Evolutionary conservation across 2,888 invertebrate species (phyloP), one percentile per base, ranked within the genome.

Genomic region (Automeris io): DNA sequence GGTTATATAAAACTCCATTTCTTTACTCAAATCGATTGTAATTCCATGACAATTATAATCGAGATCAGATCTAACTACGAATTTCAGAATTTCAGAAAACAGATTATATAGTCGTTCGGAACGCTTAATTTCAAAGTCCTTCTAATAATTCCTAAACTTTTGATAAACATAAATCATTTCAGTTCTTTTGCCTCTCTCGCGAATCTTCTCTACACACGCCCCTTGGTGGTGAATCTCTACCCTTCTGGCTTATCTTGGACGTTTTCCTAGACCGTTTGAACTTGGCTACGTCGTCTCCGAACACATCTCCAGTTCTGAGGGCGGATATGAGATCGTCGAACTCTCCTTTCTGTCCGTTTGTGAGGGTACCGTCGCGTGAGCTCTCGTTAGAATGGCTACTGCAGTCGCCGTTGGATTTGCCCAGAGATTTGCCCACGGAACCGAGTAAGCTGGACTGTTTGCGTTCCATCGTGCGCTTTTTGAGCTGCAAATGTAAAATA

Each of bases 281-380:
- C 79, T 97, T 97, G 38, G 96, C 96, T 60, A 97, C 95, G 68
- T 97, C 97, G 66, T 97, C 97, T 0, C 97, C 96, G 64, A 97
- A 98, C 0, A 97, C 97, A 62, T 97, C 97, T 0, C 98, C 98
- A 0, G 98, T 97, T 42, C 97, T 83, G 36, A 98, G 75, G 0
- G 98, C 98, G 0, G 97, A 97, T 67, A 98, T 98, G 54, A 98
- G 88, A 78, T 98, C 98, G 66, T 98, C 98, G 75, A 98, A 98
- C 79, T 98, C 98, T 5, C 97, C 96, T 62, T 95, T 91, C 60
- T 88, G 89, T 8, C 81, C 85, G 63, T 79, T 79, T 21, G 78
- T 70, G 11, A 74, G 63, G 0, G 76, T 70, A 0, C 72, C 69
- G 40, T 86, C 82, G 0, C 77, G 66, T 0, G 77, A 69, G 1